Evolutionary conservation across 2,797 vertebrate genomes (phyloP).

Genomic region (Buceros bicornis): DNA sequence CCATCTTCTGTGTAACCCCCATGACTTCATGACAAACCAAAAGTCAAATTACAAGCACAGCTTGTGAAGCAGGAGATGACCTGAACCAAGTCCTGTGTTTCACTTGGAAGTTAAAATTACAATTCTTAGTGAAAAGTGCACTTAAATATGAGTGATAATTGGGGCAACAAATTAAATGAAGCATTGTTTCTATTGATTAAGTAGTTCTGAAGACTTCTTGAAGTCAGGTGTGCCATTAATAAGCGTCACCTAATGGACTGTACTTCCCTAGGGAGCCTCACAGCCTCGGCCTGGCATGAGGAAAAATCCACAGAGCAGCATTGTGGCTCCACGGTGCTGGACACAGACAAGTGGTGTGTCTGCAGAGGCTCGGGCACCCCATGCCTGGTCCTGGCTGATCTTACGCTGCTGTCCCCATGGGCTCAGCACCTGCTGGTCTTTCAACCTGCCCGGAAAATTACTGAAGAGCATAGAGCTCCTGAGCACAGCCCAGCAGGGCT

Average conservation of each 20-base stretch:
- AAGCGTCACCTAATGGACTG: background rate
- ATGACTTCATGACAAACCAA: background rate
- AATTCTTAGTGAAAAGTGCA: background rate
- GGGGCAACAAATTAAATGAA: background rate
- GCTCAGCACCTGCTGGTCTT: background rate
- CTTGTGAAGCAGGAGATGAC: background rate
- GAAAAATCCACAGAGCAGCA: accelerated
- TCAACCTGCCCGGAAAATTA: background rate
- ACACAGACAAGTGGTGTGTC: background rate
- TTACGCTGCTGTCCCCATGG: accelerated
- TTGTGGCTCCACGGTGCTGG: accelerated
- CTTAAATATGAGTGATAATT: background rate
- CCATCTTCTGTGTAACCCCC: background rate
- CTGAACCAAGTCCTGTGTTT: background rate
- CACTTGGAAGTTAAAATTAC: background rate
- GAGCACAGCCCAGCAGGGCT: background rate
- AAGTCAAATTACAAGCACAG: background rate
- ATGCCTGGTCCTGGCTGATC: background rate
- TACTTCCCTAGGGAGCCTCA: background rate
- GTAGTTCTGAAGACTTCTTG: background rate
- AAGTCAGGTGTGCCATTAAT: background rate
- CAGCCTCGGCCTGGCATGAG: background rate
- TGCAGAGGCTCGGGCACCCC: background rate
- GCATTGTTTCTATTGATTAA: background rate
- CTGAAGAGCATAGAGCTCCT: background rate